These are phyloP conservation scores for Herpailurus yagouaroundi DNA, from an alignment of 2,113 vertebrate species.

Conservation along the genomic window DNA sequence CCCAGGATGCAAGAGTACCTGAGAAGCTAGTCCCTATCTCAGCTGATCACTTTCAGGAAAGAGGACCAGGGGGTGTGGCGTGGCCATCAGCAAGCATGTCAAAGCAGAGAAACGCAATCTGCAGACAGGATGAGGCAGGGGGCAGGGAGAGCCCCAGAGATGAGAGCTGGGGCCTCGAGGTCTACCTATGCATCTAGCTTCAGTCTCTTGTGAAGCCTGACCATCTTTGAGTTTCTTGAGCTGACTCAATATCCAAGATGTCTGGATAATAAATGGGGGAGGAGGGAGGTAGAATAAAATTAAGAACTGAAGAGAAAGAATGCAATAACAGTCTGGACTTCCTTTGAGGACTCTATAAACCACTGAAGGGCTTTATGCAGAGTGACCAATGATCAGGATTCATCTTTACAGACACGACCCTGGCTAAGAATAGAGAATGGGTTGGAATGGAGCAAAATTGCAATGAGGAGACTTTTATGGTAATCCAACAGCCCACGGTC, in stretches of 20 bases:
- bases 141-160: fast-evolving
- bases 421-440: neutral
- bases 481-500: neutral
- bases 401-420: neutral
- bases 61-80: neutral
- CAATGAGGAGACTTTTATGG: neutral
- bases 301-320: neutral
- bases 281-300: neutral
- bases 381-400: neutral
- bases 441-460: neutral
- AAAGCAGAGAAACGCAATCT: neutral
- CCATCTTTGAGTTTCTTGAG: neutral
- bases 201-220: neutral
- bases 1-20: neutral
- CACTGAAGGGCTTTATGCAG: neutral
- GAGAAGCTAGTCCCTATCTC: neutral
- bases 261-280: neutral
- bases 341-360: neutral
- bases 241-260: neutral
- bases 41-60: neutral
- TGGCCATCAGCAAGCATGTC: neutral
- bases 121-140: neutral
- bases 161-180: neutral
- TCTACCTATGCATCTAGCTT: neutral
- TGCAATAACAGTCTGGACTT: neutral